A percentile compares a stretch with the other conserved stretches of the same genome.
phyloP scores from a whole-genome alignment of 2,113 vertebrate species.

The Channa maculata region DNA sequence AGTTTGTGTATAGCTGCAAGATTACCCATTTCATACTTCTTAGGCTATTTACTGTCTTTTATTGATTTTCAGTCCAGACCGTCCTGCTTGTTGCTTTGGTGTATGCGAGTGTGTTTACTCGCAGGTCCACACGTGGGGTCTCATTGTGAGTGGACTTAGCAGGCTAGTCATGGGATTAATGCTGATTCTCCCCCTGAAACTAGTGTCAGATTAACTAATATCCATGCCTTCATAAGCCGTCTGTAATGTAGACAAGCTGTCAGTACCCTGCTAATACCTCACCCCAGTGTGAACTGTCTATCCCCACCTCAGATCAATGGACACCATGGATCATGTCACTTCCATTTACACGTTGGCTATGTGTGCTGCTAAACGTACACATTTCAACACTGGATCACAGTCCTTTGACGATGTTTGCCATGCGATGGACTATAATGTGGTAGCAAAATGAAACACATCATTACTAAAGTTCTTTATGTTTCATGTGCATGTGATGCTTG shows the following conservation, averaged over 20 bases:
- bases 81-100: conserved; percentile 10
- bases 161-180: conserved; percentile 83
- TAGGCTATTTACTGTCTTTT: conserved; percentile 53
- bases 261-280: conserved; percentile 61
- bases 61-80: conserved; percentile 67
- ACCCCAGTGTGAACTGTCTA: conserved; percentile 30
- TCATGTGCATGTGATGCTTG: neutral
- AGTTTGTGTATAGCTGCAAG: conserved; percentile 13
- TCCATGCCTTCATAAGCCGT: conserved; percentile 75
- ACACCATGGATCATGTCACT: conserved; percentile 10
- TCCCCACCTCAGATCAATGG: conserved; percentile 36
- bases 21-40: conserved; percentile 55
- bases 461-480: neutral
- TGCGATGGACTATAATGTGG: neutral
- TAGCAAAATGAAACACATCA: no score
- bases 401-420: neutral
- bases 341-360: neutral
- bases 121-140: conserved; percentile 57
- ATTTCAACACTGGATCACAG: neutral
- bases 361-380: neutral
- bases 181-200: conserved; percentile 80
- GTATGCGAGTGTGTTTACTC: conserved; percentile 55
- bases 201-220: conserved; percentile 85
- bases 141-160: conserved; percentile 77
- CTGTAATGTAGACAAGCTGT: conserved; percentile 83